These are phyloP conservation scores for Plodia interpunctella DNA, from an alignment of 1,140 invertebrate genomes.

Conservation along the genomic window DNA sequence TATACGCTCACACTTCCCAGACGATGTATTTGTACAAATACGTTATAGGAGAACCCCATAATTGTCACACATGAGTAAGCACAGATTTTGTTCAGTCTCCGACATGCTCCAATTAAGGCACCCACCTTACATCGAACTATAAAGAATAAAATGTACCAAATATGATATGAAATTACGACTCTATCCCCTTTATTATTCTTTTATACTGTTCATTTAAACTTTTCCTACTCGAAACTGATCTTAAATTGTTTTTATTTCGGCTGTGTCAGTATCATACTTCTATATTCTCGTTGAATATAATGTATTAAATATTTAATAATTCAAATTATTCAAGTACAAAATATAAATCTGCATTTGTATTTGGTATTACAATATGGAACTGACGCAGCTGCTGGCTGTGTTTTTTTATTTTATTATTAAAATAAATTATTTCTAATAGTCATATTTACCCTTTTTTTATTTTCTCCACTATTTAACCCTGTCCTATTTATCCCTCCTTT, in stretches of 20 bases:
- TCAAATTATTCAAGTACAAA: too few species aligned
- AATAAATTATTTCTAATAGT: slow-evolving; percentile 28
- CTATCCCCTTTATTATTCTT: slow-evolving; percentile 9
- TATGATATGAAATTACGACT: neutral
- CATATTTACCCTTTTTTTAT: slow-evolving; percentile 22
- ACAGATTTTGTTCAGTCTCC: slow-evolving; percentile 49
- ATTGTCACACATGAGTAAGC: slow-evolving; percentile 60
- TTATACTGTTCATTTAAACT: slow-evolving; percentile 13
- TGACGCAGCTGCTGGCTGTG: neutral
- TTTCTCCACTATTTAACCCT: neutral
- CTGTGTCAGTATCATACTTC: neutral
- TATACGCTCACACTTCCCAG: slow-evolving; percentile 74
- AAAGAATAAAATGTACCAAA: slow-evolving; percentile 13
- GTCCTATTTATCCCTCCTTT: neutral
- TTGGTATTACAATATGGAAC: neutral
- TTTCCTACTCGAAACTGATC: neutral
- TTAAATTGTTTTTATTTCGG: neutral
- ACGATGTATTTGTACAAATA: slow-evolving; percentile 58
- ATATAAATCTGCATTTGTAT: too few species aligned
- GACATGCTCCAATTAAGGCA: slow-evolving; percentile 59
- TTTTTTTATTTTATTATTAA: slow-evolving; percentile 24
- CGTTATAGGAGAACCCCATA: slow-evolving; percentile 53
- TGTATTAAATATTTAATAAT: too few species aligned
- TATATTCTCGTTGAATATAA: neutral
- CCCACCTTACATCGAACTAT: slow-evolving; percentile 62